Evolutionary conservation across 1,140 invertebrate genomes (phyloP).

Genomic region (Chironomus striatipennis): DNA sequence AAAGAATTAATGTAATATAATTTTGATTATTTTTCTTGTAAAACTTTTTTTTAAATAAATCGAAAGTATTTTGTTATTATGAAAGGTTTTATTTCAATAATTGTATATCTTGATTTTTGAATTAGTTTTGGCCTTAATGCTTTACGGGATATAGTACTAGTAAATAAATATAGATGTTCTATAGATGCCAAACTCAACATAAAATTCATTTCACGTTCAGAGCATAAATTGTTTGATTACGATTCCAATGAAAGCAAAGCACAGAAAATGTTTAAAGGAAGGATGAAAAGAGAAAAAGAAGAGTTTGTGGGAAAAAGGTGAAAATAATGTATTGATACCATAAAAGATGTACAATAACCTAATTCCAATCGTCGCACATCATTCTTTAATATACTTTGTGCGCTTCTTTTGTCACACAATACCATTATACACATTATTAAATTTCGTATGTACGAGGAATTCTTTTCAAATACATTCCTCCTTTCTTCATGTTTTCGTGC

Average conservation of each 20-base stretch:
- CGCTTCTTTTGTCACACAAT: background rate
- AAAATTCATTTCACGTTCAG: background rate
- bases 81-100: no score
- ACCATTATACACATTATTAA: background rate
- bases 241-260: background rate
- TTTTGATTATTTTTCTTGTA: no score
- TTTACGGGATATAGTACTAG: no score
- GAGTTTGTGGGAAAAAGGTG: no score
- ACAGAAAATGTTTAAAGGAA: background rate
- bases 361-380: slow-evolving; percentile 19
- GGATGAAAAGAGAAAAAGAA: background rate
- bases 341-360: slow-evolving; percentile 10
- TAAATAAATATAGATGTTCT: no score
- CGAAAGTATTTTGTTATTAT: no score
- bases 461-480: no score
- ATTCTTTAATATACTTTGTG: background rate
- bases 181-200: background rate
- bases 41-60: no score
- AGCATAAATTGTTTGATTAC: slow-evolving; percentile 9
- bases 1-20: no score
- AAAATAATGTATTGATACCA: background rate
- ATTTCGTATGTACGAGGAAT: background rate
- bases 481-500: no score
- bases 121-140: no score
- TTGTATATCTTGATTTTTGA: no score